phyloP scores from a whole-genome alignment of 53 echinoderm and acorn worm genomes.

The Stichopus horrens region DNA sequence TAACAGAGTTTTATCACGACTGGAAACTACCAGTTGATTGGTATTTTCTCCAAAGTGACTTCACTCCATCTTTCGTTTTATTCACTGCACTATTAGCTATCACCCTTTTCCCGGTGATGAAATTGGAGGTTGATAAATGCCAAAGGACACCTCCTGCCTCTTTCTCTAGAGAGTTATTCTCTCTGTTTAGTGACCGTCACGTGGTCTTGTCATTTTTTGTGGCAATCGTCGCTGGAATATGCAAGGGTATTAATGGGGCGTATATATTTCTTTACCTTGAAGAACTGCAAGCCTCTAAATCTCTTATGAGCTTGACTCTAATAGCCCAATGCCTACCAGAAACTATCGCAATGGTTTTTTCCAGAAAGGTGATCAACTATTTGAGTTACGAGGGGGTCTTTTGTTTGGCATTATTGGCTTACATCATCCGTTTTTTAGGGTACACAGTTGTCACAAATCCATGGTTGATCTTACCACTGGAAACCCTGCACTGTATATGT shows the following conservation, averaged over 20 bases:
- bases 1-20: background rate
- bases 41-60: background rate
- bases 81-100: background rate
- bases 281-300: slow-evolving; percentile 65
- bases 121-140: background rate
- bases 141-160: slow-evolving; percentile 43
- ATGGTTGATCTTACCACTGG: slow-evolving; percentile 64
- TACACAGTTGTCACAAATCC: slow-evolving; percentile 62
- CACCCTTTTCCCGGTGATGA: background rate
- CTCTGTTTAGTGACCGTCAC: slow-evolving; percentile 47
- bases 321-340: slow-evolving; percentile 73
- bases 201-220: slow-evolving; percentile 52
- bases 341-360: slow-evolving; percentile 75
- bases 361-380: slow-evolving; percentile 64
- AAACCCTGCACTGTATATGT: slow-evolving; percentile 66
- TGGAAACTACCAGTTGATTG: too few species aligned
- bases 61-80: background rate
- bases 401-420: slow-evolving; percentile 57
- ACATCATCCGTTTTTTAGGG: slow-evolving; percentile 56
- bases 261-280: slow-evolving; percentile 78
- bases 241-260: slow-evolving; percentile 67
- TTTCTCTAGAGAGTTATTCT: slow-evolving; percentile 45
- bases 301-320: slow-evolving; percentile 82
- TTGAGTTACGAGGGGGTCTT: slow-evolving; percentile 67
- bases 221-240: slow-evolving; percentile 46